Conservation (phyloP, 2,113 vertebrate species). For the Aphyosemion australe region DNA sequence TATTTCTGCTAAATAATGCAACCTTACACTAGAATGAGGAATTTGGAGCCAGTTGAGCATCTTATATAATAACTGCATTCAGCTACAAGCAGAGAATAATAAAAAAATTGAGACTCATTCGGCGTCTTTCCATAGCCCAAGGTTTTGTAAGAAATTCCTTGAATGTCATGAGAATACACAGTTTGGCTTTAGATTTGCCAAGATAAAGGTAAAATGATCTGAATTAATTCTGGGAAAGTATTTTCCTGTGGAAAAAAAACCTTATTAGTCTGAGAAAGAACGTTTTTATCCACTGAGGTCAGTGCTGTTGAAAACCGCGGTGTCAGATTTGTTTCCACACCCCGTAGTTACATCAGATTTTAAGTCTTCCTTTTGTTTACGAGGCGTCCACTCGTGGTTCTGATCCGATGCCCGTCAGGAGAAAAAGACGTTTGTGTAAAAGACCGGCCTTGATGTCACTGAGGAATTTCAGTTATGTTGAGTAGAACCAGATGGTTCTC, state of each 20-base stretch:
- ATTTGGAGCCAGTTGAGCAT: too few relatives aligned
- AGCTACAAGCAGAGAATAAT: too few relatives aligned
- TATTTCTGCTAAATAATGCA: too few relatives aligned
- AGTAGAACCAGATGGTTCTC: constrained; percentile 55
- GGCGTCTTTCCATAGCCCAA: too few relatives aligned
- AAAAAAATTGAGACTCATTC: too few relatives aligned
- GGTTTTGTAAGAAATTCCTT: constrained; percentile 12
- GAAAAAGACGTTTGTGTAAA: constrained; percentile 3
- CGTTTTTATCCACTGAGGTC: constrained; percentile 48
- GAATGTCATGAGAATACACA: constrained; percentile 5
- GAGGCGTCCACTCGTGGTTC: constrained; percentile 9
- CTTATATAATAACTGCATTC: too few relatives aligned
- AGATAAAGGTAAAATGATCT: not conserved
- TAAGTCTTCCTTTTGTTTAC: too few relatives aligned
- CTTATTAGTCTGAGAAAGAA: constrained; percentile 5
- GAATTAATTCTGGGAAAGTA: constrained; percentile 1
- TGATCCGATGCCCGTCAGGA: constrained; percentile 16
- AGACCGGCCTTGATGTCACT: constrained; percentile 4
- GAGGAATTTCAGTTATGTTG: constrained; percentile 50
- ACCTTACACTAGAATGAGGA: too few relatives aligned
- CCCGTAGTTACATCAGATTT: constrained; percentile 12
- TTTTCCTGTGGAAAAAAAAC: constrained; percentile 17
- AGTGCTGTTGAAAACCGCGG: constrained; percentile 6
- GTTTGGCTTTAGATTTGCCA: not conserved
- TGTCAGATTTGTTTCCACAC: constrained; percentile 17